Conservation (phyloP, 1,140 invertebrate genomes). For the Drosophila kanapiae region DNA sequence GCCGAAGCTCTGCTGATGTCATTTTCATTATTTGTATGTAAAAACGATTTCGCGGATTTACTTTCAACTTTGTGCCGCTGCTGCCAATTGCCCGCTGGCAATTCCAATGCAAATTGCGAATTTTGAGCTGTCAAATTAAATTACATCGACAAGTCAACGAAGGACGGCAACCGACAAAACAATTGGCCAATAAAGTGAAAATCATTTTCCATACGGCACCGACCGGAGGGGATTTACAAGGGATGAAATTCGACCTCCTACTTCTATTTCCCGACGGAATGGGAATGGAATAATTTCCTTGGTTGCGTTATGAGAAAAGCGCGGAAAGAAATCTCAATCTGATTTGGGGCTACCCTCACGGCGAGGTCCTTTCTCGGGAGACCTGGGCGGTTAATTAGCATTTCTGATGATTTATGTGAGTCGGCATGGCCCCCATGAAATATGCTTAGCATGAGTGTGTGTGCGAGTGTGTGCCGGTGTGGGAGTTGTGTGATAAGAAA, state of each 20-base stretch:
- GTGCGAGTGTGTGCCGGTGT: not conserved
- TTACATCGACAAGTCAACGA: slow-evolving; percentile 50
- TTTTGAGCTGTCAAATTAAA: slow-evolving; percentile 59
- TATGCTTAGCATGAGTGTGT: slow-evolving; percentile 40
- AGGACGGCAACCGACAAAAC: slow-evolving; percentile 30
- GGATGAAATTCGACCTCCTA: not conserved
- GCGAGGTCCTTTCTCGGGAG: slow-evolving; percentile 17
- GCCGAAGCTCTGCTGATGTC: slow-evolving; percentile 33
- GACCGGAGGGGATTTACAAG: not conserved
- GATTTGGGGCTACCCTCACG: not conserved
- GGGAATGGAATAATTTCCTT: slow-evolving; percentile 5
- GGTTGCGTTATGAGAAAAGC: slow-evolving; percentile 8
- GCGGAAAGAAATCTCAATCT: slow-evolving; percentile 27
- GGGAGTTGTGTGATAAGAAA: slow-evolving; percentile 70
- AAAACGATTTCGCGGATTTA: slow-evolving; percentile 68
- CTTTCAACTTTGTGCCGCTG: slow-evolving; percentile 41
- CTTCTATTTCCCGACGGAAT: slow-evolving; percentile 3
- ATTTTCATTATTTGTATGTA: slow-evolving; percentile 73
- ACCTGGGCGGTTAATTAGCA: slow-evolving; percentile 69
- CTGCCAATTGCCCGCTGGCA: slow-evolving; percentile 33
- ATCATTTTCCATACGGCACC: slow-evolving; percentile 34
- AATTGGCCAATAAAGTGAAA: slow-evolving; percentile 37
- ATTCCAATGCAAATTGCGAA: slow-evolving; percentile 48
- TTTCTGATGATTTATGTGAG: slow-evolving; percentile 72
- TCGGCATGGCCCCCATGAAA: slow-evolving; percentile 43